phyloP scores from a whole-genome alignment of 2,888 invertebrate species.

The Dilophus febrilis region DNA sequence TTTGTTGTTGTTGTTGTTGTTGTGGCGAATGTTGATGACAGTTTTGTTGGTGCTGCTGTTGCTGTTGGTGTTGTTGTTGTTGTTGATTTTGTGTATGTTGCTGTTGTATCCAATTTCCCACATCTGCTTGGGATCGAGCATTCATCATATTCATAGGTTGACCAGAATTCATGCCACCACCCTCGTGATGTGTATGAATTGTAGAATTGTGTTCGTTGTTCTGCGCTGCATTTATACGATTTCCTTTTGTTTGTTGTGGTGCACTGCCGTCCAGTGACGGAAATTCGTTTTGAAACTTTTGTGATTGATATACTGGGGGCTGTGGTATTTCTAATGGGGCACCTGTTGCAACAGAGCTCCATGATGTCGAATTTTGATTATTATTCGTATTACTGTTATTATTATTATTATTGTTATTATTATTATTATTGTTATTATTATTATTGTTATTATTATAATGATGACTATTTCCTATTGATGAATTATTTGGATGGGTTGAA shows the following conservation, averaged over 20 bases:
- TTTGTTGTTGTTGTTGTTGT: slow-evolving; percentile 6
- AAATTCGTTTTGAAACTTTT: slow-evolving; percentile 93
- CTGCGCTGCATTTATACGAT: slow-evolving; percentile 24
- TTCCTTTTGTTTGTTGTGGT: slow-evolving; percentile 20
- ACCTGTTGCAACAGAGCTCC: slow-evolving; percentile 41
- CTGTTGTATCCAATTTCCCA: slow-evolving; percentile 22
- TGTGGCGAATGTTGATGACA: slow-evolving; percentile 3
- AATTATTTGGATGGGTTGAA: neutral
- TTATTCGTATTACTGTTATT: neutral
- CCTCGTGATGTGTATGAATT: slow-evolving; percentile 5
- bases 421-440: neutral
- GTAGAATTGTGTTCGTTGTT: slow-evolving; percentile 17
- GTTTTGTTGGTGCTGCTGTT: slow-evolving; percentile 4
- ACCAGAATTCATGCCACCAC: slow-evolving; percentile 3
- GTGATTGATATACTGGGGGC: slow-evolving; percentile 58
- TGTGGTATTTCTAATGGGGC: slow-evolving; percentile 21
- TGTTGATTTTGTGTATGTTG: slow-evolving; percentile 9
- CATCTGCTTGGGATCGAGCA: slow-evolving; percentile 28
- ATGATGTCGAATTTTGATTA: slow-evolving; percentile 35
- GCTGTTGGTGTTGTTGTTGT: slow-evolving; percentile 4
- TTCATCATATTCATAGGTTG: slow-evolving; percentile 16
- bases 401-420: slow-evolving; percentile 1
- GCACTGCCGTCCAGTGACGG: slow-evolving; percentile 54
- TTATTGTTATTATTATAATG: neutral
- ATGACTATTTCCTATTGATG: neutral